Percentiles rank a stretch among this genome's conserved stretches.
phyloP scores from a whole-genome alignment of 2,113 vertebrate genomes.

The Cyprinodon brontotheroides region DNA sequence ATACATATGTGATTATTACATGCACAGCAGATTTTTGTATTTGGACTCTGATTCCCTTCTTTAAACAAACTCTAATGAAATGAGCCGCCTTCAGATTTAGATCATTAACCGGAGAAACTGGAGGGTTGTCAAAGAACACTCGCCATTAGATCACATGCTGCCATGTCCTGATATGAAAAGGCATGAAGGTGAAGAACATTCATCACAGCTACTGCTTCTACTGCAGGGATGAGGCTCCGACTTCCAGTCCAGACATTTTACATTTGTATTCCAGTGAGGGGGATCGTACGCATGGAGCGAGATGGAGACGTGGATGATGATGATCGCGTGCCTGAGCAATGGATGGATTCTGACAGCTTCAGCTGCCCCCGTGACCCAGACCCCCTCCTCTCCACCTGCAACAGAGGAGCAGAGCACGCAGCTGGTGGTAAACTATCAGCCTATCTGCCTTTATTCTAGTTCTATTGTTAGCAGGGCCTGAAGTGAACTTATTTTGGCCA shows the following conservation, averaged over 20 bases:
- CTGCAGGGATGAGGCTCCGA: not conserved
- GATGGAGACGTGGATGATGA: slow-evolving; percentile 54
- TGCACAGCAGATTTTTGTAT: no score
- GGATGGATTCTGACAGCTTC: slow-evolving; percentile 14
- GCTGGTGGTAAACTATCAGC: slow-evolving; percentile 67
- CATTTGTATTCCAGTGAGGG: slow-evolving; percentile 1
- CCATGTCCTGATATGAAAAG: no score
- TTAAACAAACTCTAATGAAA: no score
- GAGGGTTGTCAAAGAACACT: no score
- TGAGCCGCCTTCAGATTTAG: no score
- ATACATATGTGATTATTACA: no score
- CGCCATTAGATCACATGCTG: no score
- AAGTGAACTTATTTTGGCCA: no score
- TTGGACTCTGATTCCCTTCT: no score
- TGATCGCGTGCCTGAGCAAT: slow-evolving; percentile 43
- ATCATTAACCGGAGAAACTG: no score
- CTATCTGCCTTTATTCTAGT: not conserved
- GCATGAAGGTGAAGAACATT: not conserved
- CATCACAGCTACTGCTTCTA: not conserved
- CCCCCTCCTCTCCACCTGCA: slow-evolving; percentile 26
- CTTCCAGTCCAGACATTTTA: not conserved
- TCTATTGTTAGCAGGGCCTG: no score
- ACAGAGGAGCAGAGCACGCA: slow-evolving; percentile 64
- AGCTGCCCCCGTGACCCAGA: slow-evolving; percentile 5
- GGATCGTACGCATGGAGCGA: not conserved